phyloP scores from a whole-genome alignment of 2,797 vertebrate species.

The Manis crassicaudata region DNA sequence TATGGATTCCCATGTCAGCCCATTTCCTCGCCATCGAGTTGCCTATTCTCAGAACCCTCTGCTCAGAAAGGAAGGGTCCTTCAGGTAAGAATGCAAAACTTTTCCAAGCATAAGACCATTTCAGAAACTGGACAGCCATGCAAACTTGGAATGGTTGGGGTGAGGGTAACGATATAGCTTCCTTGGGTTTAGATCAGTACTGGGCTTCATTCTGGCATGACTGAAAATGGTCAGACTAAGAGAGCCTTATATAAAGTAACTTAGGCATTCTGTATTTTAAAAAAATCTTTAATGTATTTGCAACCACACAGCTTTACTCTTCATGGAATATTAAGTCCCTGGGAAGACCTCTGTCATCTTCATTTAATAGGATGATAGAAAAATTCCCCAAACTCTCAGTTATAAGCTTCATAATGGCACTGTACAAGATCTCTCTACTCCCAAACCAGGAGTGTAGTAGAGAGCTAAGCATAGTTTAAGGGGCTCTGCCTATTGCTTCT shows the following conservation, averaged over 20 bases:
- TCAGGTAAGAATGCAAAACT: not conserved
- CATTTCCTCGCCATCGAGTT: not conserved
- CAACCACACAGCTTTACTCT: slow-evolving; percentile 43
- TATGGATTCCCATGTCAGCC: not conserved
- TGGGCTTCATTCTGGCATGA: not conserved
- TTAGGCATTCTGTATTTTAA: slow-evolving; percentile 6
- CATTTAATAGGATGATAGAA: slow-evolving; percentile 55
- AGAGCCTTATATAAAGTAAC: not conserved
- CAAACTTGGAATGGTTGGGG: not conserved
- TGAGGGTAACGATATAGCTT: not conserved
- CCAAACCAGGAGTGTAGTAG: not conserved
- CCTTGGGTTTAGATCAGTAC: not conserved
- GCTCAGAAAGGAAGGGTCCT: not conserved
- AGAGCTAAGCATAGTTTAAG: not conserved
- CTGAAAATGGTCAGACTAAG: not conserved
- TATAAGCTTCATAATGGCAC: not conserved
- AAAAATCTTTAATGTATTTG: slow-evolving; percentile 58
- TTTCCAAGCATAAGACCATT: slow-evolving; percentile 28
- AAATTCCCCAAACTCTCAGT: not conserved
- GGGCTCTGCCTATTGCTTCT: not conserved
- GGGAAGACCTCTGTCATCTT: slow-evolving; percentile 63
- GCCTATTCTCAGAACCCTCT: not conserved
- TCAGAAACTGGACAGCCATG: not conserved
- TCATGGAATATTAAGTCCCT: slow-evolving; percentile 58
- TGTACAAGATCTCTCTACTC: not conserved